These are phyloP conservation scores for Limnodromus scolopaceus DNA, from an alignment of 2,797 vertebrate genomes.

Conservation along the genomic window DNA sequence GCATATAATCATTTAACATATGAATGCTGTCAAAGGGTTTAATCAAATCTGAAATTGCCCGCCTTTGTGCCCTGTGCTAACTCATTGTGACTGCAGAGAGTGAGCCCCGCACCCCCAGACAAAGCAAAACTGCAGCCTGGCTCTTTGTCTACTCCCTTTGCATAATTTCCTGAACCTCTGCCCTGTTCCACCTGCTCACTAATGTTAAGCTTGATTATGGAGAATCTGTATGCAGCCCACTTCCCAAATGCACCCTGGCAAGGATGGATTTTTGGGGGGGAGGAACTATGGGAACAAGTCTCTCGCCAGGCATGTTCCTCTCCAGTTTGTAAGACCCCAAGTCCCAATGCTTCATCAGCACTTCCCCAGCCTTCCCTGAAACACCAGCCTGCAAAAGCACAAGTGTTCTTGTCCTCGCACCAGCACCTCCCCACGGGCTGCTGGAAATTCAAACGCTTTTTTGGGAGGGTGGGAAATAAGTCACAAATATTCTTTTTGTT, in stretches of 20 bases:
- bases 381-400: not conserved
- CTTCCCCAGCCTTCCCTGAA: not conserved
- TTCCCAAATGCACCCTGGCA: not conserved
- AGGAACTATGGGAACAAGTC: not conserved
- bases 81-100: conserved; percentile 21
- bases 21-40: conserved; percentile 35
- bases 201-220: conserved; percentile 35
- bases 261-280: not conserved
- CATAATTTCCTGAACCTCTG: conserved; percentile 47
- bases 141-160: conserved; percentile 32
- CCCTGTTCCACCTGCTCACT: conserved; percentile 58
- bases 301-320: rapidly evolving
- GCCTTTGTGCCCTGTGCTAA: not conserved
- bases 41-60: not conserved
- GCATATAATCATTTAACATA: conserved; percentile 32
- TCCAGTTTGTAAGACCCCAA: not conserved
- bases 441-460: not conserved
- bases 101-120: not conserved
- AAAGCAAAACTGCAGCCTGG: not conserved
- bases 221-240: not conserved
- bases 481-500: rapidly evolving
- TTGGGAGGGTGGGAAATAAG: not conserved
- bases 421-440: rapidly evolving
- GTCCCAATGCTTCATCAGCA: not conserved
- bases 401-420: not conserved